A percentile compares a stretch with the other conserved stretches of the same genome.
phyloP scores from a whole-genome alignment of 2,888 invertebrate species.

The Stegana nigrithorax region DNA sequence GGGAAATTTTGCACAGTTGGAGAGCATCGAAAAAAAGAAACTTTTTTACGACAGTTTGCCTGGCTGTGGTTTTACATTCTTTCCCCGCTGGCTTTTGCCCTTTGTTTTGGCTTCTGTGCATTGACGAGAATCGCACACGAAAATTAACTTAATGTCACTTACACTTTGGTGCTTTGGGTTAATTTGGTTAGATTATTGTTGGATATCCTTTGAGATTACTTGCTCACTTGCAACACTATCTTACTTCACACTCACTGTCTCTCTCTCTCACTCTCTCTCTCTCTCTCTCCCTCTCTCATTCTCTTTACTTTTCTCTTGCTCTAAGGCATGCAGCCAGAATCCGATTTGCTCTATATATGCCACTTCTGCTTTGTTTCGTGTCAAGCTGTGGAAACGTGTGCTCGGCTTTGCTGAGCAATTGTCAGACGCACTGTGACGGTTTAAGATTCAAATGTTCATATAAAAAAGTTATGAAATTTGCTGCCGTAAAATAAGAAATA shows the following conservation, averaged over 20 bases:
- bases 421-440: not conserved
- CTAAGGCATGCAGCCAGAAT: too few species aligned
- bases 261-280: too few species aligned
- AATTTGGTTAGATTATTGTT: conserved; percentile 66
- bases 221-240: too few species aligned
- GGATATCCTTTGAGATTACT: conserved; percentile 59
- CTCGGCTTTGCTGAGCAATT: too few species aligned
- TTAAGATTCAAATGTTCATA: not conserved
- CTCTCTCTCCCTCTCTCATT: too few species aligned
- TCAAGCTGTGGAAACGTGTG: not conserved
- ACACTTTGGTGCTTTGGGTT: conserved; percentile 66
- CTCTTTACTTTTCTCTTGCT: not conserved
- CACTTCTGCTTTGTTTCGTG: not conserved
- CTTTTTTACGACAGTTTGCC: conserved; percentile 36
- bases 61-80: conserved; percentile 21
- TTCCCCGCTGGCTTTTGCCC: conserved; percentile 35
- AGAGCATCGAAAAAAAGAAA: conserved; percentile 31
- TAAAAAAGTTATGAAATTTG: not conserved
- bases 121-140: conserved; percentile 41
- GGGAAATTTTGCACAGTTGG: conserved; percentile 64
- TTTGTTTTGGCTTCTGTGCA: conserved; percentile 28
- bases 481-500: too few species aligned
- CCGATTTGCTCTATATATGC: not conserved
- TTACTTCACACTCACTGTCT: too few species aligned
- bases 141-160: conserved; percentile 66